A percentile compares a stretch with the other conserved stretches of the same genome.
phyloP scores from a whole-genome alignment of 2,888 invertebrate species.

The Molorchus minor region DNA sequence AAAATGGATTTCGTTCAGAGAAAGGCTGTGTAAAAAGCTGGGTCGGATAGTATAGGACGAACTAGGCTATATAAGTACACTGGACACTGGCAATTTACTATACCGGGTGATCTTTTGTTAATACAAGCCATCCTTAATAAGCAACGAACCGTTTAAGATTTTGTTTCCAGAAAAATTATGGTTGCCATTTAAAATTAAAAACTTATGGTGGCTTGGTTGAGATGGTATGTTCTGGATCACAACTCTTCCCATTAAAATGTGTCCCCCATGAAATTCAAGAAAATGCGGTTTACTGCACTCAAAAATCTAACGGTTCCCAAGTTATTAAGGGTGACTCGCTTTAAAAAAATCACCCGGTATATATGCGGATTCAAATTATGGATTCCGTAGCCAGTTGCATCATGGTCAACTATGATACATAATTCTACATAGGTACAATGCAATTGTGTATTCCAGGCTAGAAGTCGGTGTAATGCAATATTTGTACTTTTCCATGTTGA shows the following conservation, averaged over 20 bases:
- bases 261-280: too few species aligned
- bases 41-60: constrained; percentile 55
- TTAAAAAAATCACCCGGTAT: too few species aligned
- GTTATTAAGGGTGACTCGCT: too few species aligned
- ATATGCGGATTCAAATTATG: constrained; percentile 35
- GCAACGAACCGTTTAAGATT: too few species aligned
- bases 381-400: constrained; percentile 39
- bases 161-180: too few species aligned
- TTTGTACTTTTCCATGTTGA: constrained; percentile 73
- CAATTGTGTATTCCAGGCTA: constrained; percentile 63
- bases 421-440: constrained; percentile 56
- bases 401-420: constrained; percentile 40
- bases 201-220: too few species aligned
- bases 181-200: too few species aligned
- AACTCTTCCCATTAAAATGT: too few species aligned
- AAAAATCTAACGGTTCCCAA: too few species aligned
- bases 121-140: constrained; percentile 9
- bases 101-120: too few species aligned
- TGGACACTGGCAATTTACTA: constrained; percentile 61
- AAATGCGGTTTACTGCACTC: too few species aligned
- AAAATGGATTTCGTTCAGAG: constrained; percentile 55
- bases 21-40: constrained; percentile 58
- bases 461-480: constrained; percentile 68
- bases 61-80: constrained; percentile 52
- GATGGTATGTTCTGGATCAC: too few species aligned